Conservation (phyloP, 37 sponge, comb jelly and placozoan genomes). For the Beroe forskalii region DNA sequence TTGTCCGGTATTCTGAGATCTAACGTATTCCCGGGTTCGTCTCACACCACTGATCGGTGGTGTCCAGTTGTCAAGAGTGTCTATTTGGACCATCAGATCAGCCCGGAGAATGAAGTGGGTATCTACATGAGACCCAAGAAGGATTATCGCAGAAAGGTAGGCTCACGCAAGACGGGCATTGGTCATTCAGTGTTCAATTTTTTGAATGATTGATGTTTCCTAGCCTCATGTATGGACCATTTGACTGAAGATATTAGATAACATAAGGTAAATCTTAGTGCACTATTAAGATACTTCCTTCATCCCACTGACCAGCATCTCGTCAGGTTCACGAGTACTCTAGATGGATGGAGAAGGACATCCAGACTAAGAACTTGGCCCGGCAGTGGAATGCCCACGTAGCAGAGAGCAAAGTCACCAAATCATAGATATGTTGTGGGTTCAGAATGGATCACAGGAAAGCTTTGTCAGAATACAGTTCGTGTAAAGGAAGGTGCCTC, state of each 20-base stretch:
- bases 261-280: too few species aligned
- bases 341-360: constrained; percentile 41
- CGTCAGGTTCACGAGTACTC: constrained; percentile 43
- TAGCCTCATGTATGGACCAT: too few species aligned
- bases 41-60: background rate
- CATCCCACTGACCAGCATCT: background rate
- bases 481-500: too few species aligned
- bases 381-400: constrained; percentile 37
- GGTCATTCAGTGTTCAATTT: background rate
- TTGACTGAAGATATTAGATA: too few species aligned
- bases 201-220: too few species aligned
- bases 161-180: background rate
- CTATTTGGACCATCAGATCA: constrained; percentile 1
- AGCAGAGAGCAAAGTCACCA: background rate
- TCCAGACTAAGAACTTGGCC: constrained; percentile 31
- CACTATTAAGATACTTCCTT: too few species aligned
- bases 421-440: too few species aligned
- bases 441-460: too few species aligned
- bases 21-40: constrained; percentile 33
- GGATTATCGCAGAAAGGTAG: constrained; percentile 18
- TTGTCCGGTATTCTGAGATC: constrained; percentile 25
- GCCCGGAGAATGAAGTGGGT: constrained; percentile 7
- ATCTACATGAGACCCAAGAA: constrained; percentile 45
- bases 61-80: constrained; percentile 3
- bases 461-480: too few species aligned